Conservation (phyloP, 2,888 invertebrate genomes). For the Melikaiella ostensackeni region DNA sequence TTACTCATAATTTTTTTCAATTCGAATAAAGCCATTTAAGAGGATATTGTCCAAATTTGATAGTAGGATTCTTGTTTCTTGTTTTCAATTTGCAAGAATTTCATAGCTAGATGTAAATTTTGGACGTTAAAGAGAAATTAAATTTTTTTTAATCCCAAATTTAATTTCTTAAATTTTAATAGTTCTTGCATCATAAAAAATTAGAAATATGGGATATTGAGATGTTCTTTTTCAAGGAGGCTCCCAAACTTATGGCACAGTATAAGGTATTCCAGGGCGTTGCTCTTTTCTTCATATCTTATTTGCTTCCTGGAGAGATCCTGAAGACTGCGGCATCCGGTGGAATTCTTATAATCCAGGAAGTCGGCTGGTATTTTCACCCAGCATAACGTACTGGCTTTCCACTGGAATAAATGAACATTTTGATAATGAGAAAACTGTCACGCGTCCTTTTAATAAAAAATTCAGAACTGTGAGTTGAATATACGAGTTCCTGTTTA, state of each 20-base stretch:
- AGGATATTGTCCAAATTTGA: too few relatives aligned
- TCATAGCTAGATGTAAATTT: too few relatives aligned
- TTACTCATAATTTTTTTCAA: too few relatives aligned
- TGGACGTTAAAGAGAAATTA: too few relatives aligned
- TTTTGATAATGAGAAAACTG: slow-evolving; percentile 56
- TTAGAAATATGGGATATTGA: background rate
- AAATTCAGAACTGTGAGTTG: background rate
- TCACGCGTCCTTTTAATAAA: slow-evolving; percentile 40
- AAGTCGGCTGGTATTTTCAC: slow-evolving; percentile 55
- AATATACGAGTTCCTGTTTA: slow-evolving; percentile 20
- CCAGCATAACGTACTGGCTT: slow-evolving; percentile 51
- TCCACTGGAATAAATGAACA: slow-evolving; percentile 52
- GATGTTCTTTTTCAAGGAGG: background rate
- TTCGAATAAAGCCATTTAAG: too few relatives aligned
- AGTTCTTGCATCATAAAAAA: too few relatives aligned
- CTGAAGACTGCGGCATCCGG: slow-evolving; percentile 49
- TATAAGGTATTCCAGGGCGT: background rate
- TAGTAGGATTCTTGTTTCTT: too few relatives aligned
- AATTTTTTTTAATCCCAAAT: too few relatives aligned
- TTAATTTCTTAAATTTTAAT: too few relatives aligned
- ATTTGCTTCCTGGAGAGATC: slow-evolving; percentile 12
- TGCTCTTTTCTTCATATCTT: background rate
- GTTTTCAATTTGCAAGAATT: too few relatives aligned
- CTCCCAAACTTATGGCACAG: too few relatives aligned
- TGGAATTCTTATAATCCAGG: slow-evolving; percentile 55